Percentiles rank a stretch among this genome's conserved stretches.
Evolutionary conservation across 1,140 invertebrate genomes (phyloP).

Genomic region (Drosophila suzukii): DNA sequence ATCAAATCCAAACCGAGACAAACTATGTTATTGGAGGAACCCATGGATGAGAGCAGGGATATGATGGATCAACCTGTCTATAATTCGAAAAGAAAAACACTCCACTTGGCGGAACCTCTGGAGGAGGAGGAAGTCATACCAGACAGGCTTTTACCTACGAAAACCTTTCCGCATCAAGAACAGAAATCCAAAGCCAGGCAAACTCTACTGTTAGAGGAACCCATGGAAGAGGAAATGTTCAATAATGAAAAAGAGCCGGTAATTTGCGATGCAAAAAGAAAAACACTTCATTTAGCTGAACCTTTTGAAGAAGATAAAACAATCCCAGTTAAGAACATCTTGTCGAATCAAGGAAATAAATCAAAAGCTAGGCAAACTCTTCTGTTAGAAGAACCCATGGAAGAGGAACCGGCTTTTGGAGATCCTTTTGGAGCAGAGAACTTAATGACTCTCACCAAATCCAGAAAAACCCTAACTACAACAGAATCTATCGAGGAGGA

Average conservation of each 20-base stretch:
- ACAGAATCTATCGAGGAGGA: conserved; percentile 4
- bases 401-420: conserved; percentile 1
- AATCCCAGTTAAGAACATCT: neutral
- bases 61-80: neutral
- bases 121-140: neutral
- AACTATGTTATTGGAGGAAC: conserved; percentile 11
- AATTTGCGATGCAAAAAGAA: neutral
- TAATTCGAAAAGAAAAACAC: conserved; percentile 4
- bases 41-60: neutral
- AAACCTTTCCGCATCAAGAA: neutral
- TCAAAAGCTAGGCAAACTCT: conserved; percentile 21
- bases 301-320: neutral
- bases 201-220: conserved; percentile 14
- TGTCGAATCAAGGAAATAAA: neutral
- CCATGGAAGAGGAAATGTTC: conserved; percentile 11
- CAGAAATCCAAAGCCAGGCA: conserved; percentile 4
- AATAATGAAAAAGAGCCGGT: neutral
- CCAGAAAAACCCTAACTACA: conserved; percentile 1
- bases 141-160: neutral
- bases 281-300: neutral
- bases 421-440: no score
- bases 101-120: neutral
- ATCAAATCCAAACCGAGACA: neutral
- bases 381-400: conserved; percentile 10
- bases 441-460: neutral